Evolutionary conservation across 30 jellyfish, hydroid and myxozoan genomes (phyloP).

Genomic region (Pelagia noctiluca): DNA sequence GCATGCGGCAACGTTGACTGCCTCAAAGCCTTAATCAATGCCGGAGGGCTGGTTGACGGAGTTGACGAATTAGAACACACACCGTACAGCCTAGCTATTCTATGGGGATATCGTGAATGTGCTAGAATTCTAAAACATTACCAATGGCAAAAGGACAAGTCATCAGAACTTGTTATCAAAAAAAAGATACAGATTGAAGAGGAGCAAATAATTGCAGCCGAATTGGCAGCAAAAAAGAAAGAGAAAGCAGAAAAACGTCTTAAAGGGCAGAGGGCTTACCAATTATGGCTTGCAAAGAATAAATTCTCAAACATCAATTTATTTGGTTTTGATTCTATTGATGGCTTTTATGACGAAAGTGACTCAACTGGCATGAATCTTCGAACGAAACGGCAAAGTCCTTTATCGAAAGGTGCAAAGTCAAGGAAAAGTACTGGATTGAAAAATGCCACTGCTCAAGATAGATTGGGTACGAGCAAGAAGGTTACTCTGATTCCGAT

Average conservation of each 20-base stretch:
- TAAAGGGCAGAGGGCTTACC: constrained; percentile 74
- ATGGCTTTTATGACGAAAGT: background rate
- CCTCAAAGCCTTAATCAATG: constrained; percentile 40
- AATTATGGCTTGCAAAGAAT: constrained; percentile 66
- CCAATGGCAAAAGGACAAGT: constrained; percentile 66
- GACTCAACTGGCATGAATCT: no score
- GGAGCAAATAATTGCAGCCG: constrained; percentile 9
- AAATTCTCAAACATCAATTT: constrained; percentile 21
- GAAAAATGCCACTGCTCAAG: constrained; percentile 1
- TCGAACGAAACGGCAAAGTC: constrained; percentile 1
- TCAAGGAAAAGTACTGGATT: constrained; percentile 13
- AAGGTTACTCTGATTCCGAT: constrained; percentile 51
- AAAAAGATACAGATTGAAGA: constrained; percentile 35
- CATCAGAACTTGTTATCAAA: constrained; percentile 32
- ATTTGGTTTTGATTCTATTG: constrained; percentile 59
- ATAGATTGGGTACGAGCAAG: constrained; percentile 7
- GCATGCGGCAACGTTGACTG: constrained; percentile 74
- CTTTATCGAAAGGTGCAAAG: constrained; percentile 1
- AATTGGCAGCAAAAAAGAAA: constrained; percentile 33
- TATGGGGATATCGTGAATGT: constrained; percentile 71
- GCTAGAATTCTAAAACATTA: constrained; percentile 60
- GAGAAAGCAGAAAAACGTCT: constrained; percentile 47
- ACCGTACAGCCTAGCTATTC: constrained; percentile 55
- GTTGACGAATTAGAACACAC: constrained; percentile 63
- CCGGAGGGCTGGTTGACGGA: constrained; percentile 47